Percentiles rank a stretch among this genome's conserved stretches.
These are phyloP conservation scores for Gymnopithys bicolor DNA, from an alignment of 2,797 vertebrate genomes.

Conservation along the genomic window DNA sequence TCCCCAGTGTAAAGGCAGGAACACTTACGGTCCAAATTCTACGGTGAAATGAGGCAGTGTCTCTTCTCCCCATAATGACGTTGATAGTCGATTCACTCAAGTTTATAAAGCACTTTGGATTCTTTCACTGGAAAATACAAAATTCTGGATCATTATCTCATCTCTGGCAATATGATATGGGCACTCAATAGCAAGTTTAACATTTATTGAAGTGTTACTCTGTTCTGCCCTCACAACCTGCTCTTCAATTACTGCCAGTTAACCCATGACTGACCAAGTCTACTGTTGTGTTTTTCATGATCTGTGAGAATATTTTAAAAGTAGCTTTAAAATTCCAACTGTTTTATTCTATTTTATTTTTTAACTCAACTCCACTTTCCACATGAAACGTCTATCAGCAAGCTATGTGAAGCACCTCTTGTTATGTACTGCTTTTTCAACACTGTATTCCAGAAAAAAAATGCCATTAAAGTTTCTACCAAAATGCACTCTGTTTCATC, in stretches of 20 bases:
- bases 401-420: background rate
- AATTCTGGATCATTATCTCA: background rate
- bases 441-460: background rate
- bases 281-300: background rate
- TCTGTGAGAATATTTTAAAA: background rate
- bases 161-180: background rate
- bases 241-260: background rate
- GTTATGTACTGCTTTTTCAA: background rate
- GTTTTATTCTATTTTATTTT: background rate
- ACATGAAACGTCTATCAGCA: background rate
- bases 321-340: background rate
- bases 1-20: background rate
- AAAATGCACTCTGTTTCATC: background rate
- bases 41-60: background rate
- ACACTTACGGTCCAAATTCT: background rate
- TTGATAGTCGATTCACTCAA: fast-evolving
- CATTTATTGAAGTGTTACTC: background rate
- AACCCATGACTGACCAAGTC: background rate
- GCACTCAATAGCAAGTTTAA: background rate
- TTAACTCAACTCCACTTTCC: background rate
- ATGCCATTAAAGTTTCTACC: background rate
- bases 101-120: background rate
- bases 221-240: background rate
- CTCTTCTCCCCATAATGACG: background rate
- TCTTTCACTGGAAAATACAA: background rate